Evolutionary conservation across 2,113 vertebrate species (phyloP).

Genomic region (Saccopteryx bilineata): DNA sequence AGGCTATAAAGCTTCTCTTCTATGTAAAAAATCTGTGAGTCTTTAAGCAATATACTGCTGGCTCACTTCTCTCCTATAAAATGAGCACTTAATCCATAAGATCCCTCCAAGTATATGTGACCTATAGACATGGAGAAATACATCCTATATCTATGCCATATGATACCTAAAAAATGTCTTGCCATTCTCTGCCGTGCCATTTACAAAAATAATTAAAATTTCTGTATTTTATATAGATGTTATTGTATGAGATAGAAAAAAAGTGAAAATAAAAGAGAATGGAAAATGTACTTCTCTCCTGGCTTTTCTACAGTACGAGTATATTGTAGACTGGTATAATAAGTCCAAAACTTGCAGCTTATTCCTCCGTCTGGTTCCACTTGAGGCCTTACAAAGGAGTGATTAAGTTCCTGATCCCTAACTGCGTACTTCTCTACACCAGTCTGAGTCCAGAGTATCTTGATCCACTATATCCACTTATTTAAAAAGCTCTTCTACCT

Average conservation of each 20-base stretch:
- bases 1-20: neutral
- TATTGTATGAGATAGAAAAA: neutral
- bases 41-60: neutral
- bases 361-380: neutral
- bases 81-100: neutral
- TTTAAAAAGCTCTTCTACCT: neutral
- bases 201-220: constrained; percentile 29
- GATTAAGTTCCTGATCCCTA: neutral
- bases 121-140: neutral
- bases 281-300: neutral
- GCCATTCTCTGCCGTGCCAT: neutral
- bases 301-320: neutral
- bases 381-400: neutral
- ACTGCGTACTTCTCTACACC: neutral
- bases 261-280: neutral
- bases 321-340: neutral
- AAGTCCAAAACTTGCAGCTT: neutral
- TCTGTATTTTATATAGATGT: neutral
- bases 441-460: neutral
- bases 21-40: constrained; percentile 14
- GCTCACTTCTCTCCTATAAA: neutral
- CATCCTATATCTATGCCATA: neutral
- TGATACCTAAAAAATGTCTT: neutral
- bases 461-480: neutral
- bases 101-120: neutral